phyloP scores from a whole-genome alignment of 2,797 vertebrate genomes.

The Gadopsis bispinosus region DNA sequence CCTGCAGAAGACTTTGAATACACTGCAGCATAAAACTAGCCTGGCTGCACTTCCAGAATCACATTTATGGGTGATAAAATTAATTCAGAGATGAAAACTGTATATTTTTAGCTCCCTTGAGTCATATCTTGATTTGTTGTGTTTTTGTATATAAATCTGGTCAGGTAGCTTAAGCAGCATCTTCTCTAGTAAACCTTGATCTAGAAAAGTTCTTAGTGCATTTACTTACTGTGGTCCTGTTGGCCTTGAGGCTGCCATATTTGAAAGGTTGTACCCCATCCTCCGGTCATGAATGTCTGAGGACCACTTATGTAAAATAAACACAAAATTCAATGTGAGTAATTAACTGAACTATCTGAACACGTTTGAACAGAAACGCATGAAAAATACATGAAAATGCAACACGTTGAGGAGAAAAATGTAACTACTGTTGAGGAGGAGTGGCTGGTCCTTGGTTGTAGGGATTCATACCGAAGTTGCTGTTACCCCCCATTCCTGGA shows the following conservation, averaged over 20 bases:
- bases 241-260: conserved; percentile 96
- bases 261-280: conserved; percentile 97
- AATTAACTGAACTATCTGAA: neutral
- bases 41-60: neutral
- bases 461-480: conserved; percentile 92
- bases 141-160: neutral
- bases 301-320: conserved; percentile 85
- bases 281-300: conserved; percentile 95
- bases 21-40: neutral
- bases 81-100: neutral
- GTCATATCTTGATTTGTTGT: neutral
- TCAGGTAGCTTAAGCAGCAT: neutral
- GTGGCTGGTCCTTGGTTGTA: conserved; percentile 93
- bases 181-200: neutral
- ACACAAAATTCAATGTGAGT: conserved; percentile 18
- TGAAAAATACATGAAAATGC: neutral
- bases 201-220: neutral
- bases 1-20: conserved; percentile 16
- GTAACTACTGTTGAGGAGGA: conserved; percentile 94
- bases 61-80: neutral
- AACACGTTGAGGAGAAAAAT: neutral
- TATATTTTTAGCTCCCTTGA: neutral
- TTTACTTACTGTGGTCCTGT: conserved; percentile 94
- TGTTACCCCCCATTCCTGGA: conserved; percentile 89
- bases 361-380: neutral